These are phyloP conservation scores for Tylochromis polylepis DNA, from an alignment of 2,113 vertebrate species.

Conservation along the genomic window DNA sequence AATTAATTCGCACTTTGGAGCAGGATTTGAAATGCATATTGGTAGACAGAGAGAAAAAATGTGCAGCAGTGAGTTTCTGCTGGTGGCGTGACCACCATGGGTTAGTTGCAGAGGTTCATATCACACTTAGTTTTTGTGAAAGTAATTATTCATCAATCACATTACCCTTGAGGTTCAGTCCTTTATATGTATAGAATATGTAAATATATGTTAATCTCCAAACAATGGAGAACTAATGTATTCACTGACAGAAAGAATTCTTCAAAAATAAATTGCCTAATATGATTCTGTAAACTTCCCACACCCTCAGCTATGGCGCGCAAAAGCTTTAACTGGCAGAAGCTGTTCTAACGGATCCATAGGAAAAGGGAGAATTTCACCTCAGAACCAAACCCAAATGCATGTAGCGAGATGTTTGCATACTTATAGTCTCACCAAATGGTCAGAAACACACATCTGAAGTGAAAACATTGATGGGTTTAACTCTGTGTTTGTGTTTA, in stretches of 20 bases:
- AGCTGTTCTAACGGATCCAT: neutral
- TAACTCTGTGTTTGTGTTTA: constrained; percentile 4
- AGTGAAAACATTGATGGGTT: neutral
- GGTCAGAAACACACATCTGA: neutral
- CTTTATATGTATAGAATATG: neutral
- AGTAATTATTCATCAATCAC: neutral
- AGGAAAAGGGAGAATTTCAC: neutral
- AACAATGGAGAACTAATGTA: neutral
- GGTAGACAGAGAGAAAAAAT: neutral
- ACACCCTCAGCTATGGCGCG: neutral
- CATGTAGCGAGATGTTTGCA: neutral
- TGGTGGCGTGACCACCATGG: neutral
- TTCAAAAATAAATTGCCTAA: neutral
- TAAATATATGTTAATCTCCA: neutral
- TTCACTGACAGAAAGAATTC: neutral
- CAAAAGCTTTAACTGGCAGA: neutral
- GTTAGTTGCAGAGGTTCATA: neutral
- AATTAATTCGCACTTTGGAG: neutral
- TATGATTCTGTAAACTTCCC: neutral
- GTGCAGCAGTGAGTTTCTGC: neutral
- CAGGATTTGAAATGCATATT: no score
- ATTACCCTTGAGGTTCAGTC: neutral
- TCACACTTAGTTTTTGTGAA: neutral
- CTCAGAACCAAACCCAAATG: neutral
- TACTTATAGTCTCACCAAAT: neutral